Base-by-base conservation (phyloP, 2,113 vertebrate species). In the Sakesphorus luctuosus region DNA sequence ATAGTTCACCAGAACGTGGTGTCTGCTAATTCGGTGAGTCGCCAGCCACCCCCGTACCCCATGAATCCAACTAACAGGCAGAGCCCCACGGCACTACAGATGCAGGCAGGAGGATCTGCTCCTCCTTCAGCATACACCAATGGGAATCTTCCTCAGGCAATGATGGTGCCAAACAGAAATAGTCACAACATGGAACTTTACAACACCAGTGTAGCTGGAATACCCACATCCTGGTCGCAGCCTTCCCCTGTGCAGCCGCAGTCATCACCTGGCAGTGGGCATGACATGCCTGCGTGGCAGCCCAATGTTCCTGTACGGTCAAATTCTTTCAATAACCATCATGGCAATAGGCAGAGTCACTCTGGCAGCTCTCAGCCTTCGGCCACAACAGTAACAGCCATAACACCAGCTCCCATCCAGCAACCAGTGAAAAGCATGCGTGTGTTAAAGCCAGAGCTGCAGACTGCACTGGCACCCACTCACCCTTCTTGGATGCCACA, bases 371-470 rank as follows among this genome's bases (percentile, higher is more conserved):
- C 99, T 35, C 99, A 99, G 91, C 98, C 99, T 29, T 99, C 99
- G 0, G 99, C 99, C 89, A 99, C 99, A 29, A 99, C 99, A 0
- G 99, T 99, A 91, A 99, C 99, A 3, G 99, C 99, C 63, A 99
- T 99, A 93, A 99, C 99, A 0, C 99, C 99, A 49, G 98, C 99
- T 31, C 99, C 99, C 87, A 98, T 99, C 96, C 98, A 99, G 87
- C 99, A 99, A 38, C 99, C 99, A 0, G 99, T 99, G 31, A 99
- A 99, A 93, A 99, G 99, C 84, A 99, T 98, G 97, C 98, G 98
- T 1, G 99, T 99, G 31, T 97, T 98, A 94, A 99, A 99, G 76
- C 99, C 99, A 1, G 99, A 99, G 97, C 95, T 99, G 2, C 99
- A 99, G 97, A 99, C 99, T 4, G 99, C 99, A 1, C 97, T 99